Percentiles rank a stretch among this genome's conserved stretches.
These are phyloP conservation scores for Ibycter americanus DNA, from an alignment of 2,797 vertebrate genomes.

Conservation along the genomic window DNA sequence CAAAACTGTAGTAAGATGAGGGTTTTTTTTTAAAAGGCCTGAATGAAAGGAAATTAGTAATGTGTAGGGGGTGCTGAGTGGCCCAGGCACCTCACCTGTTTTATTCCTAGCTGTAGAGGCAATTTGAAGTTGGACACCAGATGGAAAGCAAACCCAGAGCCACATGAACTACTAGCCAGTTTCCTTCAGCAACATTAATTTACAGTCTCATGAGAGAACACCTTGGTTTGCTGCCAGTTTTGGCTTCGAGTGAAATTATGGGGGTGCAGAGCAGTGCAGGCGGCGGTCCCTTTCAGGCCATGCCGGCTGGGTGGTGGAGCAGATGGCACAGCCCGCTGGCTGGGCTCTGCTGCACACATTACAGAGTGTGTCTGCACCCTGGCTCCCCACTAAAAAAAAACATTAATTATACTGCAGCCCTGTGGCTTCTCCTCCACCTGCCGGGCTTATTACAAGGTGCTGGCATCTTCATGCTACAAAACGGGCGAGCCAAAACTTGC, in stretches of 20 bases:
- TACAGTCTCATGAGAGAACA: constrained; percentile 47
- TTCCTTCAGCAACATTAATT: constrained; percentile 63
- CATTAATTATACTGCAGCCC: not conserved
- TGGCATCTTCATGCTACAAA: rapidly evolving
- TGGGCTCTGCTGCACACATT: not conserved
- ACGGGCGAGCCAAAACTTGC: not conserved
- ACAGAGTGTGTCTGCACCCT: not conserved
- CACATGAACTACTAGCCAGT: constrained; percentile 25
- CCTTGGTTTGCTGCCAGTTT: constrained; percentile 57
- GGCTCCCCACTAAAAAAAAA: not conserved
- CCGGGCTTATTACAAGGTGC: rapidly evolving
- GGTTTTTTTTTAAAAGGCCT: not conserved
- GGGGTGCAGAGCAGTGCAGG: not conserved
- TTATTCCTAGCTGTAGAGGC: constrained; percentile 40
- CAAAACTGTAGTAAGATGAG: not conserved
- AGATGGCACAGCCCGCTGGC: not conserved
- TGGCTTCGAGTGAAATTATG: not conserved
- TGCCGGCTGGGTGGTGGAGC: not conserved
- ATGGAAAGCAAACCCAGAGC: constrained; percentile 46
- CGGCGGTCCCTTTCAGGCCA: constrained; percentile 4
- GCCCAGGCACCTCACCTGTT: constrained; percentile 57
- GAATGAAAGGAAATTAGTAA: constrained; percentile 53
- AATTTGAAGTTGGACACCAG: constrained; percentile 39
- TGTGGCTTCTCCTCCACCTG: not conserved
- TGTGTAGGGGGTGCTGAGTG: constrained; percentile 47